phyloP scores from a whole-genome alignment of 1,140 invertebrate genomes.

The Dolichoris vasculosae region DNA sequence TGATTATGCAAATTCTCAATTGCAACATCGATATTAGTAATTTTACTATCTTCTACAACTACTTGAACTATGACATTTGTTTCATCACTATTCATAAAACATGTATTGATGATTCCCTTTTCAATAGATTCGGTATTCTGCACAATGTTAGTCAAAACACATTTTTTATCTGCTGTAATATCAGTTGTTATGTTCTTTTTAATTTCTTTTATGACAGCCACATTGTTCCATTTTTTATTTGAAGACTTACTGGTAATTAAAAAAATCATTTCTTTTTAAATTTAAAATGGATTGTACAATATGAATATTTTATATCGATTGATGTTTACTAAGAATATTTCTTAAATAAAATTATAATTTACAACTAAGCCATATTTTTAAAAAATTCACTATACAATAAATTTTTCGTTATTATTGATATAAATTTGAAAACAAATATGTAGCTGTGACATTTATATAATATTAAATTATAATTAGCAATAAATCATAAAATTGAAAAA shows the following conservation, averaged over 20 bases:
- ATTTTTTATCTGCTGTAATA: slow-evolving; percentile 66
- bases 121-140: slow-evolving; percentile 61
- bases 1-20: slow-evolving; percentile 29
- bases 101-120: slow-evolving; percentile 63
- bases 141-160: slow-evolving; percentile 63
- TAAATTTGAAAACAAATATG: too few species aligned
- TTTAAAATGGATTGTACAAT: background rate
- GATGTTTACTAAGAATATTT: background rate
- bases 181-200: slow-evolving; percentile 52
- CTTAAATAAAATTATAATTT: too few species aligned
- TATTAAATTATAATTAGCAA: too few species aligned
- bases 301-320: background rate
- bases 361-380: too few species aligned
- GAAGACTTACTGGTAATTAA: slow-evolving; percentile 17
- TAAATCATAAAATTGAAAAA: too few species aligned
- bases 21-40: slow-evolving; percentile 37
- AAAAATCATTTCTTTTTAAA: background rate
- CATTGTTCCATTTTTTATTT: slow-evolving; percentile 32
- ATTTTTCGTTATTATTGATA: too few species aligned
- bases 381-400: too few species aligned
- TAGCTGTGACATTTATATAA: too few species aligned
- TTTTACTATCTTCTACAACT: slow-evolving; percentile 46
- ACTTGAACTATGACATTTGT: slow-evolving; percentile 54
- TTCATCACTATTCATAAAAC: slow-evolving; percentile 59
- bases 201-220: slow-evolving; percentile 39